Conservation (phyloP, 2,113 vertebrate genomes). For the Phylloscopus trochilus region DNA sequence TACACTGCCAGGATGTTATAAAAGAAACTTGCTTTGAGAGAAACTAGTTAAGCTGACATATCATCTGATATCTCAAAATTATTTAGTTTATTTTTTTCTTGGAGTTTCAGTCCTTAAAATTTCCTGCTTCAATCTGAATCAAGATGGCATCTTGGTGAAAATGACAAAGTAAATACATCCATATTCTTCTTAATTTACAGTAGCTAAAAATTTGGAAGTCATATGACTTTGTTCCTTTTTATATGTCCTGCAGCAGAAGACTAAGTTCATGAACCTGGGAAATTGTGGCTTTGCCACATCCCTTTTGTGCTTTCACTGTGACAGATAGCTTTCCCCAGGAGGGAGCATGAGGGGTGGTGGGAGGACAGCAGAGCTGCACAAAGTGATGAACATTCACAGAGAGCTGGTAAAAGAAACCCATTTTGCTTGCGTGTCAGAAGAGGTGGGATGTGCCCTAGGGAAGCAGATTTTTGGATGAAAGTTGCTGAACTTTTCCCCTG, state of each 20-base stretch:
- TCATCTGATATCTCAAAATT: neutral
- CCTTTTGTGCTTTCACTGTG: neutral
- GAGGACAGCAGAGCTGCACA: neutral
- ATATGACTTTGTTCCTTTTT: neutral
- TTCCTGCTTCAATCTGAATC: neutral
- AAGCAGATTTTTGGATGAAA: neutral
- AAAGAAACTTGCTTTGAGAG: neutral
- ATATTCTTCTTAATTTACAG: neutral
- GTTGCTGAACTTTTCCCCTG: conserved; percentile 5
- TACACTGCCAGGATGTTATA: neutral
- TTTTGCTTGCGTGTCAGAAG: neutral
- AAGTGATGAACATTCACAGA: neutral
- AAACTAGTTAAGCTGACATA: neutral
- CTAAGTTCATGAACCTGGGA: neutral
- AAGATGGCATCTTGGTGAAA: neutral
- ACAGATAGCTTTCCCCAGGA: neutral
- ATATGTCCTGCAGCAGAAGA: neutral
- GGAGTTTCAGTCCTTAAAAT: neutral
- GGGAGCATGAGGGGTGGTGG: neutral
- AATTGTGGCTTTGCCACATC: neutral
- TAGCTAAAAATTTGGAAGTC: neutral
- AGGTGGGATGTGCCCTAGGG: neutral
- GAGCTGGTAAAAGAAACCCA: neutral
- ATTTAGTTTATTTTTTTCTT: neutral
- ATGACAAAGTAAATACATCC: neutral